Base-by-base conservation (phyloP, 1,140 invertebrate genomes). In the Saxidomus purpurata region DNA sequence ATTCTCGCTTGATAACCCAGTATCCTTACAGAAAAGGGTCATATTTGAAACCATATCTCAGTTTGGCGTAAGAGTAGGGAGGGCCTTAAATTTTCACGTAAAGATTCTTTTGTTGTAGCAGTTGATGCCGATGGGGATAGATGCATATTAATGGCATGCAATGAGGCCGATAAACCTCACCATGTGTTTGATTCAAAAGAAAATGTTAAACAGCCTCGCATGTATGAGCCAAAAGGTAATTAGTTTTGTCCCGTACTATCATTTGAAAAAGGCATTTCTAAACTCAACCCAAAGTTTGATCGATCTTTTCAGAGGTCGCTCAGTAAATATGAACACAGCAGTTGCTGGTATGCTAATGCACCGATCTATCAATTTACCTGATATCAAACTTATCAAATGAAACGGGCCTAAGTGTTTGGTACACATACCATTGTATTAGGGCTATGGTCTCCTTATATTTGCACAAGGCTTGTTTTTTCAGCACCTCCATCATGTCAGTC, bases 51-150 rank as follows among this genome's bases (percentile, higher is more conserved):
- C 38, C 19, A 81, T 81, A 13, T 59, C 49, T 34, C 79, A 52
- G 34, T 59, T 81, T 81, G 79, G 17, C 38, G 55, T 38, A 55
- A 25, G 43, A 52, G 79, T 40, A 28, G 55, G 34, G 79, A 77
- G 49, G 79, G 79, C 25, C 28, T 59, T 34, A 17, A 31, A 40
- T 13, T 61, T 81, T 61, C 31, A 49, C 17, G 31, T 22, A 81
- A 81, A 55, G 49, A 81, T 81, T 81, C 79, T 61, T 81, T 81
- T 34, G 31, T 61, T 55, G 49, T 81, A 34, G 55, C 34, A 31
- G 49, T 19, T 25, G 79, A 81, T 81, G 49, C 49, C 19, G 49
- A 81, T 49, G 79, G 79, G 34, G n/a, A 31, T 40, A 38, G 49
- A 22, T 81, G 34, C 61, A 31, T 55, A 31, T 25, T 38, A 38